Conservation (phyloP, 2,113 vertebrate genomes). For the Stictonetta naevosa region DNA sequence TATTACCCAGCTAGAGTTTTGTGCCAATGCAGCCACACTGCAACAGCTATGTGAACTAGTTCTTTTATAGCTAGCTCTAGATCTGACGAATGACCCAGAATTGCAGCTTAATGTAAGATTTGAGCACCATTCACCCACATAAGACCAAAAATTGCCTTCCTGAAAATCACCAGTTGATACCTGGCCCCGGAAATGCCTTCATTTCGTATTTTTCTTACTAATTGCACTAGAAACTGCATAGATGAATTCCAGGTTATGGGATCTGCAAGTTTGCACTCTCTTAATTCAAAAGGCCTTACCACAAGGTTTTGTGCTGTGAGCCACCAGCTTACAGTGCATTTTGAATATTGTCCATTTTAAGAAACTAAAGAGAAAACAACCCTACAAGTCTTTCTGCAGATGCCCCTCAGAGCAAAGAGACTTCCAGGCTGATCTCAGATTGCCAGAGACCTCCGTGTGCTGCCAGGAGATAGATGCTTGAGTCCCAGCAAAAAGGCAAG, state of each 20-base stretch:
- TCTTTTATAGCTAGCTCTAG: not conserved
- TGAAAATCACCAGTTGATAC: not conserved
- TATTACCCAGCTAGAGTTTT: not conserved
- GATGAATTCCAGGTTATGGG: not conserved
- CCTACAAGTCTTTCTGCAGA: not conserved
- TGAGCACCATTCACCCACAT: not conserved
- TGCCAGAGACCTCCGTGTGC: not conserved
- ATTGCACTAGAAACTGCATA: not conserved
- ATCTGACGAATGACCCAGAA: not conserved
- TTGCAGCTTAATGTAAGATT: not conserved
- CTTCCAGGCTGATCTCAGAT: not conserved
- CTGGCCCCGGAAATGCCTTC: not conserved
- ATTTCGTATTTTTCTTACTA: not conserved
- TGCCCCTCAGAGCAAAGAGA: not conserved
- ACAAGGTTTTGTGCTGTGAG: not conserved
- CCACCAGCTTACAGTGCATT: not conserved
- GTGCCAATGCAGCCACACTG: not conserved
- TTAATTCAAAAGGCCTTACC: not conserved
- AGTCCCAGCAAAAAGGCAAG: not conserved
- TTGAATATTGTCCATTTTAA: not conserved
- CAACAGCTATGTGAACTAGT: too few species aligned
- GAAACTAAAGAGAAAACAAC: not conserved
- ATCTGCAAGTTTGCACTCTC: not conserved
- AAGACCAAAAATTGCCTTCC: not conserved
- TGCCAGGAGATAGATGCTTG: not conserved